phyloP scores from a whole-genome alignment of 1,140 invertebrate species.

The Meteorus sp. region DNA sequence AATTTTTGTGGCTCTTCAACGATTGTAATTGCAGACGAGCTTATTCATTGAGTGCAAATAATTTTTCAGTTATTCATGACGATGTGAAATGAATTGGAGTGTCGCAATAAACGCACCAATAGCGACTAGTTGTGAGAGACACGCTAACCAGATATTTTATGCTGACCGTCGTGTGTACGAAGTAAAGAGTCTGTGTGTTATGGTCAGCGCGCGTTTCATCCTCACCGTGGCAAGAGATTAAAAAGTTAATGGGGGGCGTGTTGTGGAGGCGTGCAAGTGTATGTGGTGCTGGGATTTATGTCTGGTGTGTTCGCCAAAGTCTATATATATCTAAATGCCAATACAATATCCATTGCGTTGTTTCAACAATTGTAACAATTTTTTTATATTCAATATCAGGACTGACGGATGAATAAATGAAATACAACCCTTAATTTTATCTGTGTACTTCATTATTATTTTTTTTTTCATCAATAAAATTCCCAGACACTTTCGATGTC shows the following conservation, averaged over 20 bases:
- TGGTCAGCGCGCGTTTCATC: slow-evolving; percentile 2
- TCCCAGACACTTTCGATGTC: slow-evolving; percentile 9
- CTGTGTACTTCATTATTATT: background rate
- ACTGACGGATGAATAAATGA: too few relatives aligned
- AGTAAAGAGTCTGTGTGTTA: background rate
- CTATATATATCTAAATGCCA: slow-evolving; percentile 12
- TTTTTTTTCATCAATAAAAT: slow-evolving; percentile 3
- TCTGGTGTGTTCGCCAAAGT: slow-evolving; percentile 43
- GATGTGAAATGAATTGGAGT: too few relatives aligned
- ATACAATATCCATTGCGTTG: slow-evolving; percentile 11
- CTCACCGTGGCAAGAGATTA: slow-evolving; percentile 42
- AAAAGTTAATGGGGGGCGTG: slow-evolving; percentile 53
- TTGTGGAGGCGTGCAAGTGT: slow-evolving; percentile 46
- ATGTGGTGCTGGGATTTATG: slow-evolving; percentile 53
- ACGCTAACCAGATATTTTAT: slow-evolving; percentile 45
- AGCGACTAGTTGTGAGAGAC: background rate
- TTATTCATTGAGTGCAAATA: too few relatives aligned
- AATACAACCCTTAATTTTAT: background rate
- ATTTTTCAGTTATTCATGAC: too few relatives aligned
- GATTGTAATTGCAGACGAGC: too few relatives aligned
- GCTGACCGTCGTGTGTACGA: background rate
- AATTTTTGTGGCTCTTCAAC: too few relatives aligned
- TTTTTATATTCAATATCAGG: slow-evolving; percentile 6
- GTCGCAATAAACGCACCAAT: too few relatives aligned
- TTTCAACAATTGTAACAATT: background rate